Conservation (phyloP, 1,140 invertebrate genomes). For the Drosophila mayri region DNA sequence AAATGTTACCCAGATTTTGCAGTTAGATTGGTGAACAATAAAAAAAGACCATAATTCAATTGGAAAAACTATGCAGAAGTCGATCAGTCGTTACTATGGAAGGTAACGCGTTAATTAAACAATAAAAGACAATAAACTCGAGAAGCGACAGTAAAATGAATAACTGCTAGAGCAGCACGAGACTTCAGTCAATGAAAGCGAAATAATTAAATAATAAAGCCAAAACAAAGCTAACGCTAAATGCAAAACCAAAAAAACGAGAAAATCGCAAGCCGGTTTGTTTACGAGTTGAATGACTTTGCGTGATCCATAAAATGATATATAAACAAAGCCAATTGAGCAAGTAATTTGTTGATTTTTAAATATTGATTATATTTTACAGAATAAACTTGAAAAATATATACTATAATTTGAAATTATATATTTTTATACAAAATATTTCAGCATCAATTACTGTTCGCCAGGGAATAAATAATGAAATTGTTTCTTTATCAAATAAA, state of each 20-base stretch:
- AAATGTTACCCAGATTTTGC: conserved; percentile 8
- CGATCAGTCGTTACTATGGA: conserved; percentile 7
- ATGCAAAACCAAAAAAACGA: conserved; percentile 3
- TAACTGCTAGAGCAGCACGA: conserved; percentile 30
- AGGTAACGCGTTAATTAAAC: conserved; percentile 27
- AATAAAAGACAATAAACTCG: conserved; percentile 23
- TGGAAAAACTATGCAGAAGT: conserved; percentile 22
- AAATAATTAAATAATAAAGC: conserved; percentile 33
- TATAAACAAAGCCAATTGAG: conserved; percentile 30
- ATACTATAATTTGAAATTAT: too few species aligned
- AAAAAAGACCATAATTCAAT: conserved; percentile 27
- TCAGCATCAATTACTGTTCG: too few species aligned
- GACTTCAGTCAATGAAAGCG: conserved; percentile 31
- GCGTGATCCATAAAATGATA: conserved; percentile 33
- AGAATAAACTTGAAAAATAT: neutral
- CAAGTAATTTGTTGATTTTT: conserved; percentile 15
- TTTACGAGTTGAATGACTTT: conserved; percentile 55
- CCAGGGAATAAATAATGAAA: too few species aligned
- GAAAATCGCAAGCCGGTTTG: conserved; percentile 49
- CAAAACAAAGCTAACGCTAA: conserved; percentile 30
- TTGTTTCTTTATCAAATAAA: too few species aligned
- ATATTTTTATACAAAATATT: too few species aligned
- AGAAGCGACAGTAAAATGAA: conserved; percentile 25
- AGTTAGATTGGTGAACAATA: conserved; percentile 17
- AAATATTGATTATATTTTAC: neutral